Evolutionary conservation across 2,113 vertebrate species (phyloP).

Genomic region (Brachionichthys hirsutus): DNA sequence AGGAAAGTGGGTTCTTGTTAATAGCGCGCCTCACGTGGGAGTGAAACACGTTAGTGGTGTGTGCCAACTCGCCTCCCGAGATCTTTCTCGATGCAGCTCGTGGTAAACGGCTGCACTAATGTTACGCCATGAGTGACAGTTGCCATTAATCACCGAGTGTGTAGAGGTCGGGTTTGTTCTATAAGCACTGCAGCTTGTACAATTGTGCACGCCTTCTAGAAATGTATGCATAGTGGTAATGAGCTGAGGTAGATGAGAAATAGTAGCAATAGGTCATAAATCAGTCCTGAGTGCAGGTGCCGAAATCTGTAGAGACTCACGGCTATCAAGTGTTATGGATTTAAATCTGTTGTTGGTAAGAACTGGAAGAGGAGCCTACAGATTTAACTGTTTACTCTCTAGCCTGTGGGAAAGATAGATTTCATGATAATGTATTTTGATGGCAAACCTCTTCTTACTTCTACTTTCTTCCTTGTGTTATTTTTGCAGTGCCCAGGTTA

Average conservation of each 20-base stretch:
- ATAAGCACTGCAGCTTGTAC: constrained; percentile 51
- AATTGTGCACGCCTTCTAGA: constrained; percentile 46
- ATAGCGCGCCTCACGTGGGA: constrained; percentile 8
- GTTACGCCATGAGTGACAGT: constrained; percentile 60
- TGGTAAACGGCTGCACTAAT: constrained; percentile 61
- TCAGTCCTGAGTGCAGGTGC: constrained; percentile 37
- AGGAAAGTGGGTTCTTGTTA: constrained; percentile 7
- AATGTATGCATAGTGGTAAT: constrained; percentile 45
- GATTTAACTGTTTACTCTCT: no score
- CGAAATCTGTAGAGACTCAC: constrained; percentile 13
- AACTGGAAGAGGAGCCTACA: no score
- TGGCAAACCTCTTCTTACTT: no score
- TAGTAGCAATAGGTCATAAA: constrained; percentile 37
- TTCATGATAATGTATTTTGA: no score
- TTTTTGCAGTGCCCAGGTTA: no score
- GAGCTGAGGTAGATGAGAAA: constrained; percentile 39
- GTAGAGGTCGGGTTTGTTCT: constrained; percentile 59
- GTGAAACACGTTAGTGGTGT: constrained; percentile 22
- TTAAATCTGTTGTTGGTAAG: constrained; percentile 2
- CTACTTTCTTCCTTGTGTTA: no score
- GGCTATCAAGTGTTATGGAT: constrained; percentile 5
- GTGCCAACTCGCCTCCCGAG: constrained; percentile 36
- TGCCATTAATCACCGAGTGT: constrained; percentile 66
- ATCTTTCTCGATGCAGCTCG: constrained; percentile 32
- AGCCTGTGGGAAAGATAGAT: no score